These are phyloP conservation scores for Phalangium opilio DNA, from an alignment of 2,888 invertebrate species.

Conservation along the genomic window DNA sequence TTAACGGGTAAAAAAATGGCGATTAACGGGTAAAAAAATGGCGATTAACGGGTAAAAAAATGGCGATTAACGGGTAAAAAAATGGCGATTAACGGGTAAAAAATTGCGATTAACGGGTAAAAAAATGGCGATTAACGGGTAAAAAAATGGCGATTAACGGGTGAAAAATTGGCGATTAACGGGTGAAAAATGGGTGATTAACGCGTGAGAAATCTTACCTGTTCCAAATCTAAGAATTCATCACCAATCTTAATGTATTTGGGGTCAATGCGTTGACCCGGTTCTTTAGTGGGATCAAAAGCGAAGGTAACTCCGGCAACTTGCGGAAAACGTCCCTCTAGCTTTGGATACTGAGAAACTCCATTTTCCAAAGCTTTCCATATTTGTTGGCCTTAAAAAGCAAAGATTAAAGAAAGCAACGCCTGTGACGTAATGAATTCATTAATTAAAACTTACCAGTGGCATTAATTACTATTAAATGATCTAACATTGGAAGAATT, in stretches of 20 bases:
- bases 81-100: no score
- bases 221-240: slow-evolving; percentile 52
- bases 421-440: slow-evolving; percentile 38
- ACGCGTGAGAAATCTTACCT: slow-evolving; percentile 22
- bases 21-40: no score
- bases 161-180: not conserved
- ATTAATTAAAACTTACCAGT: slow-evolving; percentile 36
- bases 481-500: slow-evolving; percentile 73
- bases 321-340: slow-evolving; percentile 68
- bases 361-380: slow-evolving; percentile 63
- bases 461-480: slow-evolving; percentile 56
- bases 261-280: slow-evolving; percentile 51
- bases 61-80: not conserved
- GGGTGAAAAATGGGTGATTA: no score
- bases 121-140: no score
- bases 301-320: slow-evolving; percentile 43
- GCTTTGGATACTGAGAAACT: slow-evolving; percentile 66
- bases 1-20: no score
- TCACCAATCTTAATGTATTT: slow-evolving; percentile 66
- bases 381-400: no score
- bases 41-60: no score
- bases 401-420: no score
- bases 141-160: no score
- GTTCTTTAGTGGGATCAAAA: slow-evolving; percentile 40
- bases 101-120: no score